Conservation (phyloP, 2,797 vertebrate genomes). For the Silurus lanzhouensis region DNA sequence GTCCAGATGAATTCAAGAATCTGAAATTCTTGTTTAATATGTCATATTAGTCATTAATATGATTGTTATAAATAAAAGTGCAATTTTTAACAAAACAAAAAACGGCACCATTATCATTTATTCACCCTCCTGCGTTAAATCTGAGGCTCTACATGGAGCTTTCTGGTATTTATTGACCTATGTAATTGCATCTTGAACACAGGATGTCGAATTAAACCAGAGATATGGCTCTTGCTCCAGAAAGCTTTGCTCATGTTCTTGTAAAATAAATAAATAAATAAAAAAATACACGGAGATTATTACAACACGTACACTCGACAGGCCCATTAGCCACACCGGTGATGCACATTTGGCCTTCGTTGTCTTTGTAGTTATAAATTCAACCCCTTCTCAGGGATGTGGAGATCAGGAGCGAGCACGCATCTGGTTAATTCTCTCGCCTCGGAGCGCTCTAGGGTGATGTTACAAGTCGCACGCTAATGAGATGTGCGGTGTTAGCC, state of each 20-base stretch:
- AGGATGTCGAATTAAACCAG: background rate
- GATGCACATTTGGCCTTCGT: constrained; percentile 12
- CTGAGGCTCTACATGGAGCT: background rate
- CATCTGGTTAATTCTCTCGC: constrained; percentile 30
- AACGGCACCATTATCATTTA: background rate
- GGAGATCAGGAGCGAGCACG: constrained; percentile 2
- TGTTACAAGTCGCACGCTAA: constrained; percentile 13
- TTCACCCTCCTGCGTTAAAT: too few species aligned
- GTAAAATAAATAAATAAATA: background rate
- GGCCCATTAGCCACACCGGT: constrained; percentile 36
- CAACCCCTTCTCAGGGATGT: constrained; percentile 19
- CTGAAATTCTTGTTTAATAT: too few species aligned
- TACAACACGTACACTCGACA: constrained; percentile 13
- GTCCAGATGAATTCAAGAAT: background rate
- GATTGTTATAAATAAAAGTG: too few species aligned
- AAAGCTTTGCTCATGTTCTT: background rate
- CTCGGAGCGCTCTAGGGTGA: constrained; percentile 4
- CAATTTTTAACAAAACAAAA: too few species aligned
- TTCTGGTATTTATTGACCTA: background rate
- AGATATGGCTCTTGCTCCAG: background rate
- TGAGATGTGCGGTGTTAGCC: constrained; percentile 18
- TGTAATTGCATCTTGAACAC: background rate
- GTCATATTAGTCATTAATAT: too few species aligned
- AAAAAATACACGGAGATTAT: constrained; percentile 16
- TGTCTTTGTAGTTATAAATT: constrained; percentile 39